Evolutionary conservation across 2,888 invertebrate genomes (phyloP), one percentile per base, ranked within the genome.

Genomic region (Chrysolina americana): DNA sequence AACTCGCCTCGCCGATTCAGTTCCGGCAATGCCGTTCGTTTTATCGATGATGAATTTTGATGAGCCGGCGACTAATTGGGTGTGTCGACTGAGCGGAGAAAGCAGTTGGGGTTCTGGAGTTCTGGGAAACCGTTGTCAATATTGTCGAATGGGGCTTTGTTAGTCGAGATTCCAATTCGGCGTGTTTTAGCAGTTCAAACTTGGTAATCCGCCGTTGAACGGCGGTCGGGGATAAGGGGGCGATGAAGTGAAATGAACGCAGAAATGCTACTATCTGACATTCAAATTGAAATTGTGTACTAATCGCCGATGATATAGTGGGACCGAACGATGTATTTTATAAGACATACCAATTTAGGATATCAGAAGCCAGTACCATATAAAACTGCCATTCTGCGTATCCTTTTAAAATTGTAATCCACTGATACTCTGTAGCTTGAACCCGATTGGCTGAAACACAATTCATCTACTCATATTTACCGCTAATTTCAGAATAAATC

Each of bases 1-100:
- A 47, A 48, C 44, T 53, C n/a, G 28, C 44, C 19, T 13, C 13
- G 64, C 41, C 8, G 48, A 65, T 23, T 48, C 15, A 21, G 53
- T 53, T 53, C 53, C 53, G 53, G 53, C 53, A 21, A 19, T 44
- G 44, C 19, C 53, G 21, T 21, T 11, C 53, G 23, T 53, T 53
- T 53, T 53, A 53, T 53, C 53, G 53, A 53, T 53, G 53, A 53
- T 53, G 53, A 53, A 53, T 53, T 21, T 21, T 21, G 53, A 53
- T 53, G 53, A 53, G 53, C 5, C 21, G 10, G 21, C 10, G 48
- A 48, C 48, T 48, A 48, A 48, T 48, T 48, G 48, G 48, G 48
- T 48, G 48, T 48, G 48, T 48, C 48, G 48, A 48, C 9, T 48
- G 17, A 48, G 17, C 21, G 53, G 11, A 21, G 53, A 19, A 53